Evolutionary conservation across 2,113 vertebrate genomes (phyloP), one percentile per base, ranked within the genome.

Genomic region (Xenopus laevis): DNA sequence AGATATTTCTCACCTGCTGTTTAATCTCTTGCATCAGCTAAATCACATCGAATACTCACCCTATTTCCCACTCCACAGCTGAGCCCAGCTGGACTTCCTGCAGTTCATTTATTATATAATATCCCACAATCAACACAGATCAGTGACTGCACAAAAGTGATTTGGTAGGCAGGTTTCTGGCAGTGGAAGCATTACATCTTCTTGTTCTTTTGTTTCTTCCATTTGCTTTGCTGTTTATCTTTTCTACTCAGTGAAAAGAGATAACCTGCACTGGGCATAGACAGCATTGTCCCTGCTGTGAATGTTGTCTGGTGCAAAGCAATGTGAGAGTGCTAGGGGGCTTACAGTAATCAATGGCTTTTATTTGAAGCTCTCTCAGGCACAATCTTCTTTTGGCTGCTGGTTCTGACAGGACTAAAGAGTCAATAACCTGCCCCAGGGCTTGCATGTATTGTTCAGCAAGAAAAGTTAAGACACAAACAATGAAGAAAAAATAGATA

Each of bases 1-100:
- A 40, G 33, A 40, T 40, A 40, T 40, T 40, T 40, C 2, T 4
- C 33, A 40, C 79, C 78, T 79, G 80, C 74, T 71, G 65, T 69
- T 65, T 68, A 67, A 74, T 74, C 59, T 66, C 33, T 67, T 8
- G 47, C 53, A 65, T 60, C 72, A 67, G 55, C 30, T 11, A 66
- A 66, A 66, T 47, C 46, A 50, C 4, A 23, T 58, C 46, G 57
- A 17, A 15, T 40, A 60, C n/a, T 18, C 21, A 46, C 30, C 52
- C 18, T n/a, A 52, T 60, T 74, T 45, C 33, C 15, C 58, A 21
- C 12, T 60, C 1, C 13, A 30, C 72, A 74, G 64, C 64, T 74
- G 72, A 30, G 72, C 33, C 64, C 45, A 20, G 6, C 33, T 40
- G 33, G 33, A 40, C 33, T 40, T 2, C 33, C 2, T 40, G 8